Percentiles rank a stretch among this genome's conserved stretches.
These are phyloP conservation scores for Chrysina gloriosa DNA, from an alignment of 2,888 invertebrate species.

Conservation along the genomic window DNA sequence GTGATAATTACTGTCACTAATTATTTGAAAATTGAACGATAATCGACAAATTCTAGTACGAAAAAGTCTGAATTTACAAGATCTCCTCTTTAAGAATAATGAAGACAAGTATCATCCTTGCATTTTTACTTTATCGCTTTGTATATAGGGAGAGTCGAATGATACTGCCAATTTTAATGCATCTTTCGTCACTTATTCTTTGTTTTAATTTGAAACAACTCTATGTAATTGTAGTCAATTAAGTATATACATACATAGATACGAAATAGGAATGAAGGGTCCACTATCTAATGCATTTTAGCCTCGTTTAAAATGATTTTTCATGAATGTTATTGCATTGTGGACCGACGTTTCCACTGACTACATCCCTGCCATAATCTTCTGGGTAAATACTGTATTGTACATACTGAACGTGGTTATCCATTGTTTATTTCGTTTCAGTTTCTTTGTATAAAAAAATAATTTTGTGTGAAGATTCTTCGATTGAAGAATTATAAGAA, in stretches of 20 bases:
- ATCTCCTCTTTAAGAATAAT: slow-evolving; percentile 20
- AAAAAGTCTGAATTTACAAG: slow-evolving; percentile 26
- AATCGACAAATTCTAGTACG: slow-evolving; percentile 15
- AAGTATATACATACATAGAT: slow-evolving; percentile 6
- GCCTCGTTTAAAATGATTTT: not conserved
- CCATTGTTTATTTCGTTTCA: slow-evolving; percentile 5
- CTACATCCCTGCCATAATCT: slow-evolving; percentile 20
- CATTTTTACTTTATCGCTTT: slow-evolving; percentile 29
- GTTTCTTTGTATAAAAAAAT: slow-evolving; percentile 30
- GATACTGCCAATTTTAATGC: slow-evolving; percentile 33
- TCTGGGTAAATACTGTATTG: slow-evolving; percentile 18
- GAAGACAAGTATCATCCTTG: not conserved
- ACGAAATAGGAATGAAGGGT: slow-evolving; percentile 2
- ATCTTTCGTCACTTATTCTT: slow-evolving; percentile 9
- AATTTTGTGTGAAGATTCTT: slow-evolving; percentile 26
- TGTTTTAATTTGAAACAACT: slow-evolving; percentile 6
- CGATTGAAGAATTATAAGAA: slow-evolving; percentile 19
- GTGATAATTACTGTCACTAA: not conserved
- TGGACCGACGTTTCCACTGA: not conserved
- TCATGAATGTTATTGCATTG: not conserved
- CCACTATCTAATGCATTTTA: slow-evolving; percentile 24
- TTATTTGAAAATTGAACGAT: too few species aligned
- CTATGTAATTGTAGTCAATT: slow-evolving; percentile 26
- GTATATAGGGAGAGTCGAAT: slow-evolving; percentile 34
- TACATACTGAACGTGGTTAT: slow-evolving; percentile 13